Percentiles rank a stretch among this genome's conserved stretches.
Evolutionary conservation across 2,797 vertebrate species (phyloP).

Genomic region (Bryconaethiops microstoma): DNA sequence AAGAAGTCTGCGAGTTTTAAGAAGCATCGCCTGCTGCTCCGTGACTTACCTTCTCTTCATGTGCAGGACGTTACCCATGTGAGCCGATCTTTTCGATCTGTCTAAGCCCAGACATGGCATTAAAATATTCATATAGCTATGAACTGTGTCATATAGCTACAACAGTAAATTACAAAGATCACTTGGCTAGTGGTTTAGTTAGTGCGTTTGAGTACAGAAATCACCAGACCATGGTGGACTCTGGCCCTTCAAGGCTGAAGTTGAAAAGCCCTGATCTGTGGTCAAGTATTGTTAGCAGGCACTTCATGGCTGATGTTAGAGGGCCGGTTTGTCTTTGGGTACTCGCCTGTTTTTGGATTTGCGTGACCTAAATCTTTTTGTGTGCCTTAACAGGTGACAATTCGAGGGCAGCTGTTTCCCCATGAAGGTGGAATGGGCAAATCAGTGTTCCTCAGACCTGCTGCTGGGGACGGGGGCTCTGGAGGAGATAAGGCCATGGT

Average conservation of each 20-base stretch:
- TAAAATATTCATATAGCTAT: no score
- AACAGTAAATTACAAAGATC: no score
- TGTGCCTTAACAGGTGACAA: constrained; percentile 83
- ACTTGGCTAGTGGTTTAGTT: neutral
- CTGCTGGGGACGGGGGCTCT: constrained; percentile 54
- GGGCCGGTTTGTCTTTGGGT: no score
- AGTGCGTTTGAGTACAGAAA: neutral
- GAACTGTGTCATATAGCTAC: no score
- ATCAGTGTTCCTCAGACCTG: constrained; percentile 86
- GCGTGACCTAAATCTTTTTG: neutral
- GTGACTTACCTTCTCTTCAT: constrained; percentile 76
- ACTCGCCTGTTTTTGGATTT: neutral
- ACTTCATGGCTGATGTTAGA: neutral
- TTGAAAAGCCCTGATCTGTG: neutral
- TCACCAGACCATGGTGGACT: neutral
- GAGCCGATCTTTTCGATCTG: constrained; percentile 56
- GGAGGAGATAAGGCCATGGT: constrained; percentile 70
- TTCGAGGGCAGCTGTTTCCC: constrained; percentile 91
- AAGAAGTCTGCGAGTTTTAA: constrained; percentile 83
- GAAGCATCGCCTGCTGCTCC: constrained; percentile 75
- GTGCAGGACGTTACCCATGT: constrained; percentile 89
- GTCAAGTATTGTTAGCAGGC: neutral
- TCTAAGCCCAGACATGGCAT: neutral
- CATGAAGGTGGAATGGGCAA: constrained; percentile 89
- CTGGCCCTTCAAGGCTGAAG: neutral